Evolutionary conservation across 2,113 vertebrate species (phyloP).

Genomic region (Scatophagus argus): DNA sequence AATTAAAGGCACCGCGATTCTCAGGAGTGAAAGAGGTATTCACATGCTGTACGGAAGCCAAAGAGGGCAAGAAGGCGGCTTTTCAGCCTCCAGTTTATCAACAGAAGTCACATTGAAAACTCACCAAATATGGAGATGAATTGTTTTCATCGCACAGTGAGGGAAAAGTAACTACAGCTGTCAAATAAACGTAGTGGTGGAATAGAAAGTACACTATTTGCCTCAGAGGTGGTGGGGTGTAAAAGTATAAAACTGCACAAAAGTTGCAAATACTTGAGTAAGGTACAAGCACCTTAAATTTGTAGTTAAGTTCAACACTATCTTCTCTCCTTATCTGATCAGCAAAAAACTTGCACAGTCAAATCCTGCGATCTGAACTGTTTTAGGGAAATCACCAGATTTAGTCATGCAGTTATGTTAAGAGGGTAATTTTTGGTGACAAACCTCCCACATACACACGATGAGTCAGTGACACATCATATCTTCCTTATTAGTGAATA

Average conservation of each 20-base stretch:
- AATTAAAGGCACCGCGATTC: not conserved
- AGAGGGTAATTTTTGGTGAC: constrained; percentile 21
- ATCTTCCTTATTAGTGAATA: not conserved
- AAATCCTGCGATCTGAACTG: not conserved
- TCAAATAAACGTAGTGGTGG: not conserved
- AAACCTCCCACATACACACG: constrained; percentile 7
- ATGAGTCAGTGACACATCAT: constrained; percentile 16
- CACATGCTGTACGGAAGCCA: too few species aligned
- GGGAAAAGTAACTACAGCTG: not conserved
- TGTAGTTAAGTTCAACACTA: not conserved
- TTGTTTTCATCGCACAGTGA: not conserved
- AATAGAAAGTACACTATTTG: not conserved
- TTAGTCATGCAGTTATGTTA: not conserved
- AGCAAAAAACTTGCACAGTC: not conserved
- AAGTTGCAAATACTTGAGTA: not conserved
- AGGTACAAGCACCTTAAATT: not conserved
- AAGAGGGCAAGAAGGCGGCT: too few species aligned
- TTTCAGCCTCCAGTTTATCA: not conserved
- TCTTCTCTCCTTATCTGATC: not conserved
- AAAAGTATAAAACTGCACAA: too few species aligned
- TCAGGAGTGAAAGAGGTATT: not conserved
- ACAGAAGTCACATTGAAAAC: not conserved
- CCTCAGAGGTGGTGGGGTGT: not conserved
- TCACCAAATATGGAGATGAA: not conserved
- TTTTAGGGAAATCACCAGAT: constrained; percentile 43